These are phyloP conservation scores for Caenorhabditis sp. DNA, from an alignment of 2,888 invertebrate species.

Conservation along the genomic window DNA sequence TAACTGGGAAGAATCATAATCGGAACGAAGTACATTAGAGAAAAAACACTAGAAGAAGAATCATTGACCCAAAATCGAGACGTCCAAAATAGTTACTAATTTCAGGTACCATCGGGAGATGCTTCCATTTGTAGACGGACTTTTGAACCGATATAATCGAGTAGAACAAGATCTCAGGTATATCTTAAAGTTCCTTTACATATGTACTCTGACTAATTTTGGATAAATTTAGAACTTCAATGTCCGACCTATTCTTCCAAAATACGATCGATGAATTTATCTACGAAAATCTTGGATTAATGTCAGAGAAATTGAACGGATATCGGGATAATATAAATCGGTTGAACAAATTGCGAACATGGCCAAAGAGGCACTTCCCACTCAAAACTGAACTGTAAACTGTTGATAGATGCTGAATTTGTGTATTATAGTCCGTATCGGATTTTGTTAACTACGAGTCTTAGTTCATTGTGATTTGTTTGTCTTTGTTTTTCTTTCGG, in stretches of 20 bases:
- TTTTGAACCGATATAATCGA: conserved; percentile 23
- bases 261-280: conserved; percentile 65
- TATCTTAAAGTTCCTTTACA: no score
- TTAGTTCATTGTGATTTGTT: no score
- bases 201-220: no score
- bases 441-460: no score
- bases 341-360: conserved; percentile 36
- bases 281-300: conserved; percentile 45
- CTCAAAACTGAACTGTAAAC: conserved; percentile 4
- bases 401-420: no score
- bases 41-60: no score
- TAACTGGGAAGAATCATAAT: no score
- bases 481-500: not conserved
- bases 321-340: conserved; percentile 33
- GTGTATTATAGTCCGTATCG: no score
- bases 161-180: conserved; percentile 22
- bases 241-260: conserved; percentile 53
- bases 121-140: conserved; percentile 23
- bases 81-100: not conserved
- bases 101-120: conserved; percentile 54
- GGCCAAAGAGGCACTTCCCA: conserved; percentile 43
- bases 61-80: no score
- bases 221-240: conserved; percentile 47
- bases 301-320: conserved; percentile 39
- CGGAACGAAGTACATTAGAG: no score